Percentiles rank a stretch among this genome's conserved stretches.
Evolutionary conservation across 2,888 invertebrate genomes (phyloP).

Genomic region (Eupithecia subumbrata): DNA sequence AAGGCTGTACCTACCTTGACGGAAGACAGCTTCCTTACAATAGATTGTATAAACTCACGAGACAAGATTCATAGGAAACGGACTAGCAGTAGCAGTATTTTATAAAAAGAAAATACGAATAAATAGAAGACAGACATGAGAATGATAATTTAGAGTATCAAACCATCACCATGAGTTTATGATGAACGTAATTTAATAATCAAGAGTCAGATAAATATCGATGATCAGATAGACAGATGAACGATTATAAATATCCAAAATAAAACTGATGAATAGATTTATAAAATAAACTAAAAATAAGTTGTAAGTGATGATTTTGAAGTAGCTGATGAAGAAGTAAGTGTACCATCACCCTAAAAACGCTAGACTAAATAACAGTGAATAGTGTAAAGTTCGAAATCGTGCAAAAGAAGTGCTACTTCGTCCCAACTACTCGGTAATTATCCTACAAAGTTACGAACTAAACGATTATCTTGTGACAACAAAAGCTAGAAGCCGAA

Average conservation of each 20-base stretch:
- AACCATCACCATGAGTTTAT: conserved; percentile 79
- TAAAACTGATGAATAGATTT: conserved; percentile 26
- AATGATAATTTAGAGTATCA: conserved; percentile 76
- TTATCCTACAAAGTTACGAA: conserved; percentile 40
- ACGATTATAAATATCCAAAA: conserved; percentile 35
- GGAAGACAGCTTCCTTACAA: conserved; percentile 62
- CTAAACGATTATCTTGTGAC: conserved; percentile 45
- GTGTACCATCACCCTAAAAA: conserved; percentile 66
- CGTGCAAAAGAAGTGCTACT: conserved; percentile 75
- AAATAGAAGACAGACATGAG: conserved; percentile 59
- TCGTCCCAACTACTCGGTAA: conserved; percentile 62
- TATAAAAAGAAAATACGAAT: conserved; percentile 47
- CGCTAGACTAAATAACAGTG: conserved; percentile 53
- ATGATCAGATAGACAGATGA: conserved; percentile 24
- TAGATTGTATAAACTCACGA: conserved; percentile 47
- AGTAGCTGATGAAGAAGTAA: conserved; percentile 43
- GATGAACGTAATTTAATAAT: conserved; percentile 38
- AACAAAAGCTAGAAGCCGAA: conserved; percentile 53
- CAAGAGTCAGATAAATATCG: conserved; percentile 33
- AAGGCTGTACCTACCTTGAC: conserved; percentile 72
- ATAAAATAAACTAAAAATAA: conserved; percentile 28
- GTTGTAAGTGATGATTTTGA: conserved; percentile 38
- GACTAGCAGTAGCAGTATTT: conserved; percentile 26
- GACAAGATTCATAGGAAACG: conserved; percentile 41
- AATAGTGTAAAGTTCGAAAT: conserved; percentile 57